Evolutionary conservation across 2,888 invertebrate genomes (phyloP).

Genomic region (Orchestes rusci): DNA sequence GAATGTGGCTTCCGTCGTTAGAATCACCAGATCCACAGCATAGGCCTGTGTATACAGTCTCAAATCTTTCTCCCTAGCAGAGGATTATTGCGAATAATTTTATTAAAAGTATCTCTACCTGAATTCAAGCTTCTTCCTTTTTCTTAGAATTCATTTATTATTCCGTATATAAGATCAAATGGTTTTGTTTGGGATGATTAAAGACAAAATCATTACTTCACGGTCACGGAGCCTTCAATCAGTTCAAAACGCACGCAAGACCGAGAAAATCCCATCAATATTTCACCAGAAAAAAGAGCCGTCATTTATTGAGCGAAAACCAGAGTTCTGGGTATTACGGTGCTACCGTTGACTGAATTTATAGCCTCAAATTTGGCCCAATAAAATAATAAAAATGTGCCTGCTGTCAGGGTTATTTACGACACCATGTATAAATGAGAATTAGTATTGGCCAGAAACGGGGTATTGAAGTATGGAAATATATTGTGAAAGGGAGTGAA

Average conservation of each 20-base stretch:
- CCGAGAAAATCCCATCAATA: constrained; percentile 9
- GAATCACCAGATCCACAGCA: too few relatives aligned
- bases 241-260: not conserved
- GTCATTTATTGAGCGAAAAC: constrained; percentile 21
- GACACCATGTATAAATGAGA: constrained; percentile 24
- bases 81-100: too few relatives aligned
- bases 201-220: too few relatives aligned
- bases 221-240: constrained; percentile 3
- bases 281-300: constrained; percentile 12
- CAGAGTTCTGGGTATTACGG: constrained; percentile 22
- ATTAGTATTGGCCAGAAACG: constrained; percentile 17
- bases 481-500: constrained; percentile 14
- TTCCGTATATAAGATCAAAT: too few relatives aligned
- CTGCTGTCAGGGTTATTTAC: constrained; percentile 25
- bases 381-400: constrained; percentile 28
- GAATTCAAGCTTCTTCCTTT: too few relatives aligned
- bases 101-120: too few relatives aligned
- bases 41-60: too few relatives aligned
- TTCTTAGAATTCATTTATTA: too few relatives aligned
- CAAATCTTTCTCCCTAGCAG: too few relatives aligned
- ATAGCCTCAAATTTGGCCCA: constrained; percentile 23
- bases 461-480: constrained; percentile 20
- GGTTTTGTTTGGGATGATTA: too few relatives aligned
- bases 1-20: too few relatives aligned
- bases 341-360: constrained; percentile 24